Base-by-base conservation (phyloP, 1,140 invertebrate genomes). In the Semibalanus balanoides region DNA sequence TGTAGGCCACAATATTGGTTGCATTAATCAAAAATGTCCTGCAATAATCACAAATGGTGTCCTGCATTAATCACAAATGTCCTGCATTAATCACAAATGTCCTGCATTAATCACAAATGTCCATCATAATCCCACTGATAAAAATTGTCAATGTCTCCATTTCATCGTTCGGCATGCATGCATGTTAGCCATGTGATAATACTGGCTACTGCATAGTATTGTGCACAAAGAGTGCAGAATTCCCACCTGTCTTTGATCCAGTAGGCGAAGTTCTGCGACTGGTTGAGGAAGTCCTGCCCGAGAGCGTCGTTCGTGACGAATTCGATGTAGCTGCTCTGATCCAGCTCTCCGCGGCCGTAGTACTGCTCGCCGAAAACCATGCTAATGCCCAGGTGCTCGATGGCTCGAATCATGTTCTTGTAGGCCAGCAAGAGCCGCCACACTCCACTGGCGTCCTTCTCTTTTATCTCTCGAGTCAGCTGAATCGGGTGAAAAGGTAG, bases 371-470 rank as follows among this genome's bases (percentile, higher is more conserved):
- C 83, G 72, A 83, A 84, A 22, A 84, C 79, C 90, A 89, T 79
- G 31, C 82, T 80, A 74, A 93, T 92, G 0, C 92, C 92, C 74
- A 91, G 88, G 79, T 91, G 92, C 81, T 94, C 92, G 74, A 94
- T 93, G 79, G 90, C 91, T 29, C 91, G 86, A 0, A 94, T 84
- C 0, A 94, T 83, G 82, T 93, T 93, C 82, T 93, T 93, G 82
- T 93, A 93, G 0, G 91, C 90, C 51, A 93, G 14, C 35, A 77
- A n/a, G 14, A 74, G 31, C 79, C 82, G 51, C 76, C 76, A 77
- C 29, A 73, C 31, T 30, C 69, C 73, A 27, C 40, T 76, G 74
- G 31, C 71, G 17, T 73, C 77, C 27, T 40, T 76, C 31, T 40
- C 71, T 29, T 76, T 70, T 30, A 77, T 77, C 31, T 73, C 71